Base-by-base conservation (phyloP, 2,888 invertebrate genomes). In the Polydrusus cervinus region DNA sequence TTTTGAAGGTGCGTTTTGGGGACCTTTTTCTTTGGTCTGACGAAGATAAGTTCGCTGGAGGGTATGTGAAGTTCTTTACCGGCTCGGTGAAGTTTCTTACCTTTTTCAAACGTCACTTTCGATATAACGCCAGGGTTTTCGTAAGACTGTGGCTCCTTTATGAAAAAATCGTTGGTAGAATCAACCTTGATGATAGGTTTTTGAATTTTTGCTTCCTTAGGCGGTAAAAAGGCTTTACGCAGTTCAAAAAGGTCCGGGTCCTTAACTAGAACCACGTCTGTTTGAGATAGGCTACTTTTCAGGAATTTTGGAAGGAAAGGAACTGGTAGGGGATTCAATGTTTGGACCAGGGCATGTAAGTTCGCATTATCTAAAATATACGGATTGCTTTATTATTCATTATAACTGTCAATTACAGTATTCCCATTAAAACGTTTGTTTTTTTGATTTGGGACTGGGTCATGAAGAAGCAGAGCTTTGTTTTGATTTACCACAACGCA, bases 61-160 rank as follows among this genome's bases (percentile, higher is more conserved):
- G 60, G 45, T 16, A 74, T 43, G 38, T 74, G 68, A 18, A 74
- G 38, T n/a, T 84, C 82, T 20, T 84, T 84, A 47, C 79, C 80
- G 0, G 84, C 82, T 40, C 81, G 81, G 75, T 85, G 85, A 67
- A 85, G 78, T 45, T 80, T 78, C 34, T 80, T 77, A 7, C 82
- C 83, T 16, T 72, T 38, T 40, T 49, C 73, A 1, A 53, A 6
- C 2, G 51, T 18, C 3, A 60, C n/a, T 55, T 55, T 65, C 0
- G 55, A 53, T 43, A n/a, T 45, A 1, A 30, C n/a, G 11, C 71
- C 65, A 9, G 25, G 16, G 40, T 10, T 64, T n/a, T 71, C 65
- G 14, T 14, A 25, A 18, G 8, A 20, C 5, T 61, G 20, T 18
- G 18, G 5, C 25, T 75, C 75, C 55, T 71, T 75, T 16, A 75